Conservation (phyloP, 2,797 vertebrate species). For the Enteromius viviparus region DNA sequence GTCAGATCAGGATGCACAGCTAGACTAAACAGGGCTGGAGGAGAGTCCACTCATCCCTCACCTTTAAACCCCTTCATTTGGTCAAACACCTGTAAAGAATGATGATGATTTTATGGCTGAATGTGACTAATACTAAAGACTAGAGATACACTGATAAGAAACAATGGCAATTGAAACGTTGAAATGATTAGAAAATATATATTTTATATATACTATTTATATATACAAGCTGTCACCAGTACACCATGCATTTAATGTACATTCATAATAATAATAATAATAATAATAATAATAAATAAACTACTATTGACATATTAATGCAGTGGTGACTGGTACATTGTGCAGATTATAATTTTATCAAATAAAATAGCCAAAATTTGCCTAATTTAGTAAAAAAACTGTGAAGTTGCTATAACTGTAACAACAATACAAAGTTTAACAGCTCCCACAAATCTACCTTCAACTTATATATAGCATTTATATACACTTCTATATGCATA, state of each 20-base stretch:
- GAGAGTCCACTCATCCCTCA: conserved; percentile 24
- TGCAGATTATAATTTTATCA: not conserved
- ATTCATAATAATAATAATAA: too few relatives aligned
- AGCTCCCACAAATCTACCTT: too few relatives aligned
- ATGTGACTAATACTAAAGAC: not conserved
- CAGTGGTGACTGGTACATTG: not conserved
- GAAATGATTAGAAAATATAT: not conserved
- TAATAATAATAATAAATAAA: not conserved
- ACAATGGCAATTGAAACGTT: too few relatives aligned
- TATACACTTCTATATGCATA: too few relatives aligned
- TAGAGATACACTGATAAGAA: not conserved
- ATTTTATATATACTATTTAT: not conserved
- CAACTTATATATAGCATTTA: not conserved
- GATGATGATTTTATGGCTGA: conserved; percentile 12
- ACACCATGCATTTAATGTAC: not conserved
- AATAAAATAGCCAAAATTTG: not conserved
- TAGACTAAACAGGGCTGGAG: conserved; percentile 75
- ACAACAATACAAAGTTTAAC: too few relatives aligned
- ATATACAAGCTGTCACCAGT: not conserved
- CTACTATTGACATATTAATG: not conserved
- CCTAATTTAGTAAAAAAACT: too few relatives aligned
- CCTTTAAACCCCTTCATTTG: conserved; percentile 52
- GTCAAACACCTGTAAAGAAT: conserved; percentile 28
- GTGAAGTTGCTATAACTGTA: too few relatives aligned
- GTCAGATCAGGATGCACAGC: conserved; percentile 73